Base-by-base conservation (phyloP, 2,113 vertebrate species). In the Eurypyga helias region DNA sequence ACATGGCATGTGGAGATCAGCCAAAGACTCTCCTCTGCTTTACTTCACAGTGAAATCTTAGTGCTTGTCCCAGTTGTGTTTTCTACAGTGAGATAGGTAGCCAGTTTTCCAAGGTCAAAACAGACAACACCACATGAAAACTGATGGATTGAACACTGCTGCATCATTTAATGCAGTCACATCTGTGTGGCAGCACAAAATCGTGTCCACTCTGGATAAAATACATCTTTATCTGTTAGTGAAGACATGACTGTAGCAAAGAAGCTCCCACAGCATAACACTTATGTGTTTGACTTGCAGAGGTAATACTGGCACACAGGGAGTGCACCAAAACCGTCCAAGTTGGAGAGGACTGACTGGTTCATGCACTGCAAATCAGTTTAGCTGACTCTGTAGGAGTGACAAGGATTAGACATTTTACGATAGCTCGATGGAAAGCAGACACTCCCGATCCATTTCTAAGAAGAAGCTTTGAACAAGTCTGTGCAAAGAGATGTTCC, bases 401-500 rank as follows among this genome's bases (percentile, higher is more conserved):
- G 34, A 91, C 69, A 81, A 89, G 21, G 17, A 82, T 78, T 26
- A 71, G 55, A 72, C 21, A 60, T 87, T 64, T 71, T 16, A 38
- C 0, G 1, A 51, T 36, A 2, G 4, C 14, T 73, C 0, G 0
- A 41, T 84, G 48, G 43, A 70, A 95, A 84, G 41, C 48, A 83
- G 41, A 66, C 16, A 34, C 3, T 67, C 83, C 14, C 5, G 2
- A 48, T 64, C 75, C 9, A 48, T 21, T 60, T 0, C 1, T 28
- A 60, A 2, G 8, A 87, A 69, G 71, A 51, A 76, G 25, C 17
- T 51, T 55, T 28, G 34, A 78, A 10, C 17, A 81, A 41, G 84
- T 78, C 46, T 71, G 20, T 84, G 51, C 34, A 67, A 25, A 46
- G 23, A 43, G 84, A 71, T 52, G 24, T 71, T 94, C 72, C 81